These are phyloP conservation scores for Prochilodus magdalenae DNA, from an alignment of 2,113 vertebrate species.

Conservation along the genomic window DNA sequence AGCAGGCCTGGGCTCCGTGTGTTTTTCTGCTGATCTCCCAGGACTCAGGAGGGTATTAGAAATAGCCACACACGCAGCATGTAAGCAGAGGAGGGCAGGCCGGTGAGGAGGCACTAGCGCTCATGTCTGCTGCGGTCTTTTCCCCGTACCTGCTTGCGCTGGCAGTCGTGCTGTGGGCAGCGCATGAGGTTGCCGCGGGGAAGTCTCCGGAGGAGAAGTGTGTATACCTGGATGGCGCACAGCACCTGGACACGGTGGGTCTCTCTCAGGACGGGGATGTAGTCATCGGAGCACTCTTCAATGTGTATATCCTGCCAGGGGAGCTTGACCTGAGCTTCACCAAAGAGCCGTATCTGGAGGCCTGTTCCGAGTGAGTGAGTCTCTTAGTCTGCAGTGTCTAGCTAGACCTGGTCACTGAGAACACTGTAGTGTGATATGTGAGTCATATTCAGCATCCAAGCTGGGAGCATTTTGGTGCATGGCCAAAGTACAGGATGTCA, in stretches of 20 bases:
- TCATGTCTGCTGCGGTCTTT: background rate
- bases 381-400: background rate
- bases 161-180: constrained; percentile 21
- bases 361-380: constrained; percentile 66
- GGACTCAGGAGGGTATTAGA: constrained; percentile 52
- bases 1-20: constrained; percentile 2
- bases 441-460: background rate
- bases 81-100: constrained; percentile 42
- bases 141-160: constrained; percentile 5
- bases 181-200: background rate
- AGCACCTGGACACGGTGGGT: constrained; percentile 39
- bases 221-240: constrained; percentile 52
- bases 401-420: background rate
- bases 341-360: constrained; percentile 49
- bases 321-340: constrained; percentile 58
- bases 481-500: background rate
- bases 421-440: background rate
- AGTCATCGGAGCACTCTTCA: constrained; percentile 71
- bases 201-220: constrained; percentile 52
- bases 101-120: constrained; percentile 11
- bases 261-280: constrained; percentile 72
- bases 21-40: constrained; percentile 22
- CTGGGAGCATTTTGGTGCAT: background rate
- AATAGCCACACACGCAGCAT: constrained; percentile 46
- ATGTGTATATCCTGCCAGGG: constrained; percentile 57